Percentiles rank a stretch among this genome's conserved stretches.
phyloP scores from a whole-genome alignment of 2,113 vertebrate genomes.

The Rhipidura dahli region DNA sequence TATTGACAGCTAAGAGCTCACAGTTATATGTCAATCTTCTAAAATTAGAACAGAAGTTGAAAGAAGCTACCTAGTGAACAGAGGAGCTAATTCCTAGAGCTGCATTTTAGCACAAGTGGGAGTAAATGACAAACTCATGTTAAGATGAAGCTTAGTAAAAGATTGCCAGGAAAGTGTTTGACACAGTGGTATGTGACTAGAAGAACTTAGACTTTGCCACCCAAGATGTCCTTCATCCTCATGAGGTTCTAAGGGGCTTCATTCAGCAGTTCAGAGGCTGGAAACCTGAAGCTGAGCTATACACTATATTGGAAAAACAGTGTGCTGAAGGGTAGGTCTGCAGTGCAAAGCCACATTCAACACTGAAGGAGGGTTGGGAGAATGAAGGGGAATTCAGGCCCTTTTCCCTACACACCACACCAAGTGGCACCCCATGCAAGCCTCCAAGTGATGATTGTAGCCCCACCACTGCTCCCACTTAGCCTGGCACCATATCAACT shows the following conservation, averaged over 20 bases:
- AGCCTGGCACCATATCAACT: neutral
- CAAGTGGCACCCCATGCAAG: neutral
- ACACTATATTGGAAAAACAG: neutral
- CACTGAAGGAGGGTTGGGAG: neutral
- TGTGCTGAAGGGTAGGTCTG: neutral
- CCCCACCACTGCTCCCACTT: neutral
- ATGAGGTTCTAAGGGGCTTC: neutral
- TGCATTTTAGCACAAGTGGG: neutral
- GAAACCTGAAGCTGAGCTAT: neutral
- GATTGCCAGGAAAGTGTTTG: neutral
- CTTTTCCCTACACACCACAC: neutral
- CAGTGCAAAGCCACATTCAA: neutral
- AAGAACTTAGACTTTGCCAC: neutral
- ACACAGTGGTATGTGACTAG: rapidly evolving
- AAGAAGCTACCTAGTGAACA: neutral
- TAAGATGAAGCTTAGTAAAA: neutral
- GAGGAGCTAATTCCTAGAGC: neutral
- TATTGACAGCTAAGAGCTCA: neutral
- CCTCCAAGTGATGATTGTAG: neutral
- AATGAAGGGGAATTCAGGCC: neutral
- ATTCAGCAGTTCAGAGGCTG: neutral
- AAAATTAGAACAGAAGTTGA: neutral
- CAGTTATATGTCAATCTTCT: neutral
- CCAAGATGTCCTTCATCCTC: neutral
- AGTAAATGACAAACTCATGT: neutral